Evolutionary conservation across 2,797 vertebrate species (phyloP).

Genomic region (Onychomys arenicola): DNA sequence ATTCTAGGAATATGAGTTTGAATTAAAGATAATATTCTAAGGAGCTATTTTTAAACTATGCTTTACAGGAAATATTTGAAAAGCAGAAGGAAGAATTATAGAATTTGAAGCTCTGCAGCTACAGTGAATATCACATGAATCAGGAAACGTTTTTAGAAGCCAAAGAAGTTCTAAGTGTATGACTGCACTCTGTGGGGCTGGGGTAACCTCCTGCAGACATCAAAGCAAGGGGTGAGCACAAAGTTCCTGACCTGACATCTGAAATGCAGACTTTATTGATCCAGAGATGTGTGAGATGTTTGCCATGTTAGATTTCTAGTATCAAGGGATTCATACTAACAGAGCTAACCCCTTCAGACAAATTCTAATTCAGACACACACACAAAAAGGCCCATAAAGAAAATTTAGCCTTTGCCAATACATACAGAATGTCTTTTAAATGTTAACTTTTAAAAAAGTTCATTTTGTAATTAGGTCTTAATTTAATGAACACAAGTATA

Average conservation of each 20-base stretch:
- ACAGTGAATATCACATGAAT: background rate
- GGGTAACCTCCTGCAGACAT: background rate
- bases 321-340: constrained; percentile 15
- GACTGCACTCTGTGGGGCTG: background rate
- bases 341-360: constrained; percentile 5
- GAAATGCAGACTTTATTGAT: constrained; percentile 53
- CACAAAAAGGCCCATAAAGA: background rate
- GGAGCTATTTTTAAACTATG: background rate
- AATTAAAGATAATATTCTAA: background rate
- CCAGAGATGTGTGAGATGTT: background rate
- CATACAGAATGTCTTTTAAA: background rate
- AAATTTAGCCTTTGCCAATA: background rate
- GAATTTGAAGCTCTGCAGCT: background rate
- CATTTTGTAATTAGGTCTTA: background rate
- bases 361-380: background rate
- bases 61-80: background rate
- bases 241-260: background rate
- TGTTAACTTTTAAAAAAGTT: background rate
- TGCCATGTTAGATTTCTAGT: background rate
- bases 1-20: background rate
- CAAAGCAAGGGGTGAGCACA: background rate
- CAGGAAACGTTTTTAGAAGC: background rate
- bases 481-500: background rate
- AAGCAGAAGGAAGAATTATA: background rate
- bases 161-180: background rate